Evolutionary conservation across 2,888 invertebrate species (phyloP), one percentile per base, ranked within the genome.

Genomic region (Cerastis rubricosa): DNA sequence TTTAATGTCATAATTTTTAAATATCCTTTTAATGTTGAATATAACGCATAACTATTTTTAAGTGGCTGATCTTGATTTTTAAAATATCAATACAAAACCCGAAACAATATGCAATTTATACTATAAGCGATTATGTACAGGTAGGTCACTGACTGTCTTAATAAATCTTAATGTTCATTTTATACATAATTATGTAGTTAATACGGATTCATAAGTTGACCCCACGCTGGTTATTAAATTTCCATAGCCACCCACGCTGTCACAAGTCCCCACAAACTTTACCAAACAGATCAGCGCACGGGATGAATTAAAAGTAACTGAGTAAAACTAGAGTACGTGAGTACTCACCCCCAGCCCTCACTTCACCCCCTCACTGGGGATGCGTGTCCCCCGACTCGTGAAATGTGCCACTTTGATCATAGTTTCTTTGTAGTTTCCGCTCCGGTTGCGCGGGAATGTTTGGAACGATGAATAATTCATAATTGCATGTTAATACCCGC

Each of bases 371-470:
- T 0, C 7, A n/a, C 35, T 4, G 45, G 76, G 67, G 64, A 64
- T 76, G 83, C 85, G 77, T 82, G 80, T 82, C 75, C 71, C 74
- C 65, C 78, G 73, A 71, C 76, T 81, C 79, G 85, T 87, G 87
- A 86, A 85, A 88, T 87, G 88, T 81, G 88, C 81, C 80, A 86
- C 87, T 88, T 87, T 88, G 87, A 87, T 87, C 87, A 85, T 81
- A 87, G 88, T 88, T 86, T 85, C 88, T 87, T 87, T 87, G 88
- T 87, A 83, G 88, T 86, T 87, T 88, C 81, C 83, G 73, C 71
- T 66, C 75, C 69, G 74, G 66, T 67, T 71, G 67, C 29, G 40
- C 67, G 64, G 59, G 78, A 76, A 86, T 86, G 78, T 86, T 80
- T 79, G 71, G 51, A 67, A 54, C 29, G 49, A 76, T 84, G 88